These are phyloP conservation scores for Nomada ferruginata DNA, from an alignment of 2,888 invertebrate species.

Conservation along the genomic window DNA sequence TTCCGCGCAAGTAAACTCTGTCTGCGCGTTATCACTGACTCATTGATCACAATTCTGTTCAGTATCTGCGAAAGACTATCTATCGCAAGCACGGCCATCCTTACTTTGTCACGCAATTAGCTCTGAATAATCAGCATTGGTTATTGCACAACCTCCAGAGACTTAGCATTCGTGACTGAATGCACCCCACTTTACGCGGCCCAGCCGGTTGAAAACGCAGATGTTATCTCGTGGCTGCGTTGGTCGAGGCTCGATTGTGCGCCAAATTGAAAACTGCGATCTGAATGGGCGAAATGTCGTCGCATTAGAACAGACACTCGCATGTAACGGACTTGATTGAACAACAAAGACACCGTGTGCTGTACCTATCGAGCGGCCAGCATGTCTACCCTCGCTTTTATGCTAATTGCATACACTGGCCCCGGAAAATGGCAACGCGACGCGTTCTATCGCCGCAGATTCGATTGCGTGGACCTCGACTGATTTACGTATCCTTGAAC, in stretches of 20 bases:
- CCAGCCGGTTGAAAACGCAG: conserved; percentile 26
- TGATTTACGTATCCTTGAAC: conserved; percentile 63
- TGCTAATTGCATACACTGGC: conserved; percentile 48
- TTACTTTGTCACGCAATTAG: not conserved
- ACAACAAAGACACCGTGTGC: conserved; percentile 33
- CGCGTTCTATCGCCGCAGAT: conserved; percentile 35
- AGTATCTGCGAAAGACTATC: too few species aligned
- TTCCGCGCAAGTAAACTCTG: too few species aligned
- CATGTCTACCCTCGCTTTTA: conserved; percentile 55
- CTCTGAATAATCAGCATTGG: conserved; percentile 11
- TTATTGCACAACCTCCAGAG: conserved; percentile 15
- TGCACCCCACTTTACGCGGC: conserved; percentile 1
- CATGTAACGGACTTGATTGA: conserved; percentile 17
- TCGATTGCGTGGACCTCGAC: conserved; percentile 60
- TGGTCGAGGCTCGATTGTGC: conserved; percentile 22
- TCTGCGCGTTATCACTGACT: too few species aligned
- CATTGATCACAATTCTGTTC: too few species aligned
- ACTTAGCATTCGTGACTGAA: conserved; percentile 11
- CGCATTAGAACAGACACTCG: conserved; percentile 12
- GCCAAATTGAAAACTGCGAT: conserved; percentile 30
- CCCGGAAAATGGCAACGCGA: conserved; percentile 42
- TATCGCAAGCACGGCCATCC: too few species aligned
- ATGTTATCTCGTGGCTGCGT: conserved; percentile 21
- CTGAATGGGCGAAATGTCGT: conserved; percentile 24
- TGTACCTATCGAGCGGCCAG: conserved; percentile 27